Evolutionary conservation across 2,113 vertebrate genomes (phyloP).

Genomic region (Aplodontia rufa): DNA sequence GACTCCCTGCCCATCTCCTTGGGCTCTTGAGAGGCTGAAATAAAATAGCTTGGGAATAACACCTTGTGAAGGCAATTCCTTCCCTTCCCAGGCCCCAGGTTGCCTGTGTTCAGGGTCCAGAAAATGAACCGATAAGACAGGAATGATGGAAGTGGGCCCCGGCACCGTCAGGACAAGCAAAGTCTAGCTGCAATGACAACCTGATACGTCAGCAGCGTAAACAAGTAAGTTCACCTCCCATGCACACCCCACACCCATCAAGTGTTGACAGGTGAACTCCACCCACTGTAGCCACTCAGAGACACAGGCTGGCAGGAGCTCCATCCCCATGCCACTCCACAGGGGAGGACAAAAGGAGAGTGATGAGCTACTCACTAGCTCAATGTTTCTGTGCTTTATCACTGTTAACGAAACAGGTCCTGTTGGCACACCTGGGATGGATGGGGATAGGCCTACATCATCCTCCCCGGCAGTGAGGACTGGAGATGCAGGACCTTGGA

Average conservation of each 20-base stretch:
- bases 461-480: not conserved
- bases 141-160: not conserved
- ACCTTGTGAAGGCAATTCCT: not conserved
- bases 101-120: not conserved
- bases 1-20: not conserved
- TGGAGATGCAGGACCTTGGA: not conserved
- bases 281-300: not conserved
- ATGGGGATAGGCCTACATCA: accelerated
- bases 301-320: not conserved
- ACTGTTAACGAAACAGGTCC: no score
- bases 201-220: not conserved
- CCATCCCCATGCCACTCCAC: not conserved
- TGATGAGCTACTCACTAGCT: accelerated
- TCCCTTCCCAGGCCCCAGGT: not conserved
- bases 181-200: not conserved
- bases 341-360: not conserved
- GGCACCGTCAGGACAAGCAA: no score
- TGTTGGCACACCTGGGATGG: not conserved
- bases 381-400: not conserved
- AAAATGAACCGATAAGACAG: not conserved
- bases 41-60: not conserved
- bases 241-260: not conserved
- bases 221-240: not conserved
- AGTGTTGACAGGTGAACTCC: not conserved
- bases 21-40: not conserved